phyloP scores from a whole-genome alignment of 2,113 vertebrate species.

The Seriola aureovittata region DNA sequence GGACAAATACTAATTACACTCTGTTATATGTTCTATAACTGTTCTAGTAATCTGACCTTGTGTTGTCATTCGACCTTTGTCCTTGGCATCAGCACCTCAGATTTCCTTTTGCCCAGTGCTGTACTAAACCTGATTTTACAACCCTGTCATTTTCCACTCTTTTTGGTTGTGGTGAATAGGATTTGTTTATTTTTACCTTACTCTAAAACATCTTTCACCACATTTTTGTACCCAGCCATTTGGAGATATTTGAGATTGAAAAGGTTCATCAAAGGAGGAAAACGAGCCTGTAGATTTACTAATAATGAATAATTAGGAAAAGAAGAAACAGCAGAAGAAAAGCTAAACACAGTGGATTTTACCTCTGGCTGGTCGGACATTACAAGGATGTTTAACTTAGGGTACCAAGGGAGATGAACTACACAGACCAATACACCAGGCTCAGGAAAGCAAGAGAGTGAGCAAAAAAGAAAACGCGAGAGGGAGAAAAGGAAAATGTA shows the following conservation, averaged over 20 bases:
- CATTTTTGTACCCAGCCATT: constrained; percentile 36
- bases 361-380: constrained; percentile 62
- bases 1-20: neutral
- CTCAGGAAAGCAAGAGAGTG: constrained; percentile 29
- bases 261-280: constrained; percentile 50
- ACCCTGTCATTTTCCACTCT: constrained; percentile 26
- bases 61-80: constrained; percentile 41
- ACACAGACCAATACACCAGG: constrained; percentile 49
- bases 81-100: constrained; percentile 28
- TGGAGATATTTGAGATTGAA: constrained; percentile 61
- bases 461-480: constrained; percentile 47
- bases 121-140: constrained; percentile 33
- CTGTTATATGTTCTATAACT: no score
- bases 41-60: constrained; percentile 13
- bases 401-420: constrained; percentile 71
- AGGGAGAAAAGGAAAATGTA: constrained; percentile 59
- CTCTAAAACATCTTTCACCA: constrained; percentile 63
- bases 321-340: constrained; percentile 60
- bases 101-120: constrained; percentile 6
- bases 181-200: constrained; percentile 54
- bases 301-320: constrained; percentile 65
- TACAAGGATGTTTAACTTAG: constrained; percentile 72
- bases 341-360: constrained; percentile 71
- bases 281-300: constrained; percentile 35
- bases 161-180: constrained; percentile 41